A percentile compares a stretch with the other conserved stretches of the same genome.
Conservation (phyloP, 2,113 vertebrate species). For the Datnioides undecimradiatus region DNA sequence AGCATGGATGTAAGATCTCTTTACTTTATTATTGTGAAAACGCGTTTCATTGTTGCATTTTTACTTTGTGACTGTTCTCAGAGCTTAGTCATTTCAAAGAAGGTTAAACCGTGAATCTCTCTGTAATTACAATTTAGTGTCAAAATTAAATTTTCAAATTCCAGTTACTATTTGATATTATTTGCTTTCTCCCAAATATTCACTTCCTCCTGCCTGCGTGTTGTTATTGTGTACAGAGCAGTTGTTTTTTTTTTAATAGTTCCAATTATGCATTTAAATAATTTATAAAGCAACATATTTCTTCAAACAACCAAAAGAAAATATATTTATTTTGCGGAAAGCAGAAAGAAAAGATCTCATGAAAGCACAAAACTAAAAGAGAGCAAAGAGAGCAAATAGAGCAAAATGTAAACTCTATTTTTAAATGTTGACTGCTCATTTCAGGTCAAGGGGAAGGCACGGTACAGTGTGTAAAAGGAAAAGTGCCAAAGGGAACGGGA, state of each 20-base stretch:
- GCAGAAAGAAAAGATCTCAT: slow-evolving; percentile 22
- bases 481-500: slow-evolving; percentile 60
- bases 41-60: neutral
- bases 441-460: slow-evolving; percentile 64
- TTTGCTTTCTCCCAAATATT: neutral
- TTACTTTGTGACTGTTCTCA: neutral
- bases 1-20: neutral
- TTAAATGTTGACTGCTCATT: slow-evolving; percentile 68
- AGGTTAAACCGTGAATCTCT: neutral
- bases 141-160: neutral
- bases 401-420: slow-evolving; percentile 55
- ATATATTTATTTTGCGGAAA: slow-evolving; percentile 6
- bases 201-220: neutral
- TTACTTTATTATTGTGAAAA: too few relatives aligned
- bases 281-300: neutral
- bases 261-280: too few relatives aligned
- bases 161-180: neutral
- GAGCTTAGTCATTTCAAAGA: neutral
- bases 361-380: slow-evolving; percentile 35
- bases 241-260: too few relatives aligned
- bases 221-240: neutral
- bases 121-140: neutral
- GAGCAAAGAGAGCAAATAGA: slow-evolving; percentile 38
- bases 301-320: slow-evolving; percentile 2
- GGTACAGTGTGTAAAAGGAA: slow-evolving; percentile 34